Conservation (phyloP, 2,888 invertebrate genomes). For the Agonopterix alstromeriana region DNA sequence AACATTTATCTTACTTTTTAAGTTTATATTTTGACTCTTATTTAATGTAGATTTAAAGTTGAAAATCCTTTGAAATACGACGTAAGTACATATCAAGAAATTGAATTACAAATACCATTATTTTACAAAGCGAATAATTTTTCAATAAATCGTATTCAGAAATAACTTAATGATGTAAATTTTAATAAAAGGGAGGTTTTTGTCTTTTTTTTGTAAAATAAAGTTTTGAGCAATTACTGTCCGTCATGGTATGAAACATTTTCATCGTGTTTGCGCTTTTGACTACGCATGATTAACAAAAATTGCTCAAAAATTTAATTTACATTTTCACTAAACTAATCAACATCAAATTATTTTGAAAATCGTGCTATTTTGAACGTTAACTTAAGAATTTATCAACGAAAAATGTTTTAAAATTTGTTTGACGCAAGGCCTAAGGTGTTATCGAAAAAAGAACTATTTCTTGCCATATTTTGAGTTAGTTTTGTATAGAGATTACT, state of each 20-base stretch:
- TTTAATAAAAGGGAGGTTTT: no score
- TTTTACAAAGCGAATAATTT: neutral
- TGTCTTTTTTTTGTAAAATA: no score
- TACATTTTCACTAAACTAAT: no score
- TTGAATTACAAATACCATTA: neutral
- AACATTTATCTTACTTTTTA: slow-evolving; percentile 11
- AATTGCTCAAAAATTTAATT: no score
- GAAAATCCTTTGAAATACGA: slow-evolving; percentile 30
- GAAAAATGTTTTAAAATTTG: slow-evolving; percentile 11
- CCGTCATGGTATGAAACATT: no score
- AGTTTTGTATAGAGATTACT: slow-evolving; percentile 17
- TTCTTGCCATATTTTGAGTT: neutral
- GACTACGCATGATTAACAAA: no score
- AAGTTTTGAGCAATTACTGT: no score
- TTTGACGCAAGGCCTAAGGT: neutral
- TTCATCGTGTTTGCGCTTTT: no score
- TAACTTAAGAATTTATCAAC: neutral
- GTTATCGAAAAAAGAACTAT: neutral
- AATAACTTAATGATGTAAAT: no score
- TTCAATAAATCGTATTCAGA: neutral
- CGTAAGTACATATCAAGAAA: slow-evolving; percentile 44
- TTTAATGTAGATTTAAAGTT: slow-evolving; percentile 16
- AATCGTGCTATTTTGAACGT: no score
- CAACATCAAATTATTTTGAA: no score
- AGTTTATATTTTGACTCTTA: neutral